Percentiles rank a stretch among this genome's conserved stretches.
Evolutionary conservation across 2,113 vertebrate species (phyloP).

Genomic region (Sander lucioperca): DNA sequence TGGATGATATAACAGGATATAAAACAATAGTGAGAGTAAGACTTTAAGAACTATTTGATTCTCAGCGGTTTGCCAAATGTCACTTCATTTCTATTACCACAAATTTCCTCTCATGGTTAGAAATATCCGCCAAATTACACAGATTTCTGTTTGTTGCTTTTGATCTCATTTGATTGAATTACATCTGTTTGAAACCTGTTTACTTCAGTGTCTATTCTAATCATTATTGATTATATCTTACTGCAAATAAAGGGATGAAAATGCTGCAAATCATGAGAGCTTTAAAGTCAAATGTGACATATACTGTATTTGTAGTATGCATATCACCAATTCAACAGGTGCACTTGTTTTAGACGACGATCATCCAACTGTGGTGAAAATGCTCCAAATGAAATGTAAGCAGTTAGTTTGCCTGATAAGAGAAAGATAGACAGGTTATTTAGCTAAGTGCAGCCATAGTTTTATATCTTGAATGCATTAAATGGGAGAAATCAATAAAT

Average conservation of each 20-base stretch:
- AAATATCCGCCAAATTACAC: conserved; percentile 45
- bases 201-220: conserved; percentile 14
- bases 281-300: conserved; percentile 3
- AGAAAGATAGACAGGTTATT: conserved; percentile 44
- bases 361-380: conserved; percentile 9
- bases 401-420: conserved; percentile 54
- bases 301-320: not conserved
- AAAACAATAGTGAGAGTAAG: conserved; percentile 31
- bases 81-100: conserved; percentile 56
- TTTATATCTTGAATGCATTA: conserved; percentile 67
- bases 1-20: conserved; percentile 38
- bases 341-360: conserved; percentile 7
- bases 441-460: conserved; percentile 27
- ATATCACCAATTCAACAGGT: conserved; percentile 17
- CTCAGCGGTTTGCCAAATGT: conserved; percentile 60
- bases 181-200: conserved; percentile 44
- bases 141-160: conserved; percentile 24
- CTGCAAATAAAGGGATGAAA: conserved; percentile 3
- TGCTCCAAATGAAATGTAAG: conserved; percentile 45
- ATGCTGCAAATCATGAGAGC: not conserved
- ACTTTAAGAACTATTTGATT: conserved; percentile 48
- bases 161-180: conserved; percentile 19
- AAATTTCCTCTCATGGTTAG: conserved; percentile 27
- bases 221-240: conserved; percentile 11
- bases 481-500: conserved; percentile 73